Base-by-base conservation (phyloP, 2,797 vertebrate species). In the Botia almorhae region DNA sequence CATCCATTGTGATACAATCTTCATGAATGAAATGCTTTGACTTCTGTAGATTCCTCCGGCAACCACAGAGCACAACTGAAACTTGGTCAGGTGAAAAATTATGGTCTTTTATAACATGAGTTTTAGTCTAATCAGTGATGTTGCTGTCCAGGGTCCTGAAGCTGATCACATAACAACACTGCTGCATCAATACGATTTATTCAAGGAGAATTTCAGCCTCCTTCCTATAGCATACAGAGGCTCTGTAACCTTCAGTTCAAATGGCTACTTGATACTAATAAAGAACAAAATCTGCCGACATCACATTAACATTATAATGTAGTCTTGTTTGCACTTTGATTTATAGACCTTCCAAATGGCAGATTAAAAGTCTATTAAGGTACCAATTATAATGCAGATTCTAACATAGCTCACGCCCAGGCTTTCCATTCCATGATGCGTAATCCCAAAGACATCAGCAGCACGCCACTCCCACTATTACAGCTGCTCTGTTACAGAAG, bases 111-210 rank as follows among this genome's bases (percentile, higher is more conserved):
- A 26, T 55, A 78, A 82, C 63, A 82, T 78, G 50, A 69, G 36
- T 51, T 83, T 19, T 33, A 74, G 69, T 82, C 74, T 71, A 80
- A 87, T 85, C 76, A 82, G 69, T 43, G 58, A 55, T 3, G 67
- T 48, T 64, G 81, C 86, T 87, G 83, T 87, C 86, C 86, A 81
- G 43, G 86, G 86, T 87, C 75, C 86, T 87, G 86, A 87, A 86
- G 61, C 77, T 58, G 74, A 86, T 85, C 83, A 84, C 79, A 83
- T 77, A 60, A 80, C 70, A 64, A 58, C 74, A 78, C 73, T 73
- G 72, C 48, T 48, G 81, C 73, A 78, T 83, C 69, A 74, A 64
- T 70, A 69, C 14, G n/a, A 74, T 76, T 33, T 26, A 26, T 26
- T 26, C 23, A 26, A 26, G 23, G 23, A 26, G 23, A 26, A 26